Conservation (phyloP, 2,797 vertebrate genomes). For the Hapalemur alaotrensis region DNA sequence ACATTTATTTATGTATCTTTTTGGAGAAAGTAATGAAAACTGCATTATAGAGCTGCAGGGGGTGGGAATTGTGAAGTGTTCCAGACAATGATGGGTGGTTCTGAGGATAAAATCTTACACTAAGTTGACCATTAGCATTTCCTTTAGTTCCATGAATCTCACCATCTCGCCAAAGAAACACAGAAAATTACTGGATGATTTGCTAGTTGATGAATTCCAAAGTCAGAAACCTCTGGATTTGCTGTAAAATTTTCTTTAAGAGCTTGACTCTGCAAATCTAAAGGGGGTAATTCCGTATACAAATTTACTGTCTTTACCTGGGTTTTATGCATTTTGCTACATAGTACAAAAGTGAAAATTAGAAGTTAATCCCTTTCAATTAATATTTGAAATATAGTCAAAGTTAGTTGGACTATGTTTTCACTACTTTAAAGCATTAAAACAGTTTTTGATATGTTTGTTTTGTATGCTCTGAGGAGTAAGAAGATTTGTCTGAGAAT, state of each 20-base stretch:
- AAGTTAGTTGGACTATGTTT: neutral
- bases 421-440: neutral
- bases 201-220: neutral
- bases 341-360: neutral
- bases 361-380: constrained; percentile 19
- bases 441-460: neutral
- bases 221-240: neutral
- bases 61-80: constrained; percentile 50
- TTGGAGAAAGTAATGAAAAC: constrained; percentile 71
- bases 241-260: neutral
- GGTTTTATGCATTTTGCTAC: neutral
- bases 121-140: neutral
- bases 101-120: neutral
- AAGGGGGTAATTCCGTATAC: neutral
- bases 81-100: constrained; percentile 54
- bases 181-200: neutral
- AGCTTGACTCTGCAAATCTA: neutral
- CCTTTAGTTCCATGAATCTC: neutral
- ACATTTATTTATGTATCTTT: constrained; percentile 64
- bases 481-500: neutral
- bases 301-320: neutral
- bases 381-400: neutral
- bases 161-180: neutral
- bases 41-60: constrained; percentile 57
- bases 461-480: neutral